A percentile compares a stretch with the other conserved stretches of the same genome.
phyloP scores from a whole-genome alignment of 2,888 invertebrate species.

The Drosophila picticornis region DNA sequence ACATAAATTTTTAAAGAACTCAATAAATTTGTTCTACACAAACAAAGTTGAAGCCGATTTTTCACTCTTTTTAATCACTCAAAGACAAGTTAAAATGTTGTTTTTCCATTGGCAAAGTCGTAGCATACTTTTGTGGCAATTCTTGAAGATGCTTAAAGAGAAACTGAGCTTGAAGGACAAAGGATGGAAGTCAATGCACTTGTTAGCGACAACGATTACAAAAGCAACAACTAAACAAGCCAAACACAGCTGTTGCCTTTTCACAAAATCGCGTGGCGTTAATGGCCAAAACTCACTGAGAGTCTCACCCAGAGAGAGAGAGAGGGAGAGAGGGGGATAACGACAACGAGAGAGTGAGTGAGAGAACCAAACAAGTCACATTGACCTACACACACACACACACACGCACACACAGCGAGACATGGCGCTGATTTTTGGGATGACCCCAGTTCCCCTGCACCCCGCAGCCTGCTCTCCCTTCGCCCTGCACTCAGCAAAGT shows the following conservation, averaged over 20 bases:
- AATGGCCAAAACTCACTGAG: constrained; percentile 54
- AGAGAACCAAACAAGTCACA: constrained; percentile 38
- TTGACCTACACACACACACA: constrained; percentile 48
- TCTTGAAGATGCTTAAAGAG: background rate
- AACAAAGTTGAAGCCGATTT: no score
- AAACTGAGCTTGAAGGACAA: constrained; percentile 29
- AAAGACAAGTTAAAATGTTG: constrained; percentile 4
- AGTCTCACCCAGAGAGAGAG: constrained; percentile 5
- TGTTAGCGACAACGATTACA: constrained; percentile 19
- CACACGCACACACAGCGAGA: constrained; percentile 43
- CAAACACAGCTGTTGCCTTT: constrained; percentile 49
- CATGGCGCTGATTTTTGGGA: constrained; percentile 68
- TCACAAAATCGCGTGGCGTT: constrained; percentile 42
- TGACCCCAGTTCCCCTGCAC: background rate
- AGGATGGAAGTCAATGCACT: constrained; percentile 45
- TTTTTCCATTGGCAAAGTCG: constrained; percentile 9
- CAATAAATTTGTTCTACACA: background rate
- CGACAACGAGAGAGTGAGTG: background rate
- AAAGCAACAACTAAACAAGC: constrained; percentile 14
- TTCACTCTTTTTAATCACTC: no score
- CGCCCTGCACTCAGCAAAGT: constrained; percentile 32
- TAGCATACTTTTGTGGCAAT: constrained; percentile 55
- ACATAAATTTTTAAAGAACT: background rate
- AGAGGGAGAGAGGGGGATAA: constrained; percentile 7
- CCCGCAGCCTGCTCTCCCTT: background rate